phyloP scores from a whole-genome alignment of 2,797 vertebrate genomes.

The Monodelphis domestica region DNA sequence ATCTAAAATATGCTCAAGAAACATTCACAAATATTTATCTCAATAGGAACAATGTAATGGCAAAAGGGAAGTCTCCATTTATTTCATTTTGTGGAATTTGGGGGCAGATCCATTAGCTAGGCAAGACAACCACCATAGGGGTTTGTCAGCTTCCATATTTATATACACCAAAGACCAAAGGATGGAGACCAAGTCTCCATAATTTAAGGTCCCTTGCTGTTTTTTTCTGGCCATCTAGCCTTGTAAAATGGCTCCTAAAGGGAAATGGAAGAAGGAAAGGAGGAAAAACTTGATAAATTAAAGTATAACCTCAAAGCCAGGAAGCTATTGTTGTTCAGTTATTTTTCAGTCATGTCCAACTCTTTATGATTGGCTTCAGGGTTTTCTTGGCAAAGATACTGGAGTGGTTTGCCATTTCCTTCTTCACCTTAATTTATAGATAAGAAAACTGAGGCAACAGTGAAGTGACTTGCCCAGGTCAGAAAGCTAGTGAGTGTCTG shows the following conservation, averaged over 20 bases:
- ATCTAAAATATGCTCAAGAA: constrained; percentile 44
- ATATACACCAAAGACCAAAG: not conserved
- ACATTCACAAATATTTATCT: not conserved
- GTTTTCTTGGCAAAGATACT: too few relatives aligned
- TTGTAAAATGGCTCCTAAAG: not conserved
- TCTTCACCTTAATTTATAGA: too few relatives aligned
- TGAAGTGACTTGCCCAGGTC: too few relatives aligned
- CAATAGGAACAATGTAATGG: not conserved
- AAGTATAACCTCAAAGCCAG: not conserved
- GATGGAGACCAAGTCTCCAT: not conserved
- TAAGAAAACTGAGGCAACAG: too few relatives aligned
- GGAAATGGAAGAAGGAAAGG: not conserved
- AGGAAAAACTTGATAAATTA: not conserved
- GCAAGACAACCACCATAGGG: not conserved
- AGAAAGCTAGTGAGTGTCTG: too few relatives aligned
- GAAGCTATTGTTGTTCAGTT: too few relatives aligned
- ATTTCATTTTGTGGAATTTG: not conserved
- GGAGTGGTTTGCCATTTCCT: too few relatives aligned
- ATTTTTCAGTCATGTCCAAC: too few relatives aligned
- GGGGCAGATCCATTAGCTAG: not conserved
- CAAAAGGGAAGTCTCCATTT: not conserved
- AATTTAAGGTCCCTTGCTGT: not conserved
- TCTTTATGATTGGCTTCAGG: too few relatives aligned
- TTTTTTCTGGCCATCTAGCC: not conserved
- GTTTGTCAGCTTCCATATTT: not conserved